A percentile compares a stretch with the other conserved stretches of the same genome.
phyloP scores from a whole-genome alignment of 2,888 invertebrate species.

The Drosophila limbata region DNA sequence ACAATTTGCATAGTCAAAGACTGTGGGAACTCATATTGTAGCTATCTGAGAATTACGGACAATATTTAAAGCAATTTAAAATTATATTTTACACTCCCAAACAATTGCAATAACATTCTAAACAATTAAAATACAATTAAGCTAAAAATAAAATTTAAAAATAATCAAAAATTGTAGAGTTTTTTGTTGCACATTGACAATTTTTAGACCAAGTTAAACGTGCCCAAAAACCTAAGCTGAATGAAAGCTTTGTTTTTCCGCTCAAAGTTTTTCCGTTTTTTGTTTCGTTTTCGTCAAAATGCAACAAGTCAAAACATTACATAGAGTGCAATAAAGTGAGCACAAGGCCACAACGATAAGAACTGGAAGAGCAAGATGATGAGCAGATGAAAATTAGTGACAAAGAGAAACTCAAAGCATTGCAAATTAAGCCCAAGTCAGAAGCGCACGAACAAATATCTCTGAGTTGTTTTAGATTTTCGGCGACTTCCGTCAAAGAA shows the following conservation, averaged over 20 bases:
- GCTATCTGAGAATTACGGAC: not conserved
- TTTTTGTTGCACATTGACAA: constrained; percentile 4
- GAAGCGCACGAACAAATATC: constrained; percentile 32
- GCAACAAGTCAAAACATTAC: constrained; percentile 37
- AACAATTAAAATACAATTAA: constrained; percentile 9
- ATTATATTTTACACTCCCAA: not conserved
- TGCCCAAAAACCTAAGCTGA: constrained; percentile 25
- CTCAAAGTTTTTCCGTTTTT: constrained; percentile 1
- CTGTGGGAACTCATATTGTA: constrained; percentile 47
- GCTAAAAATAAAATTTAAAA: constrained; percentile 46
- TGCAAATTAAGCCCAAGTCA: constrained; percentile 17
- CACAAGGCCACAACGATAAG: constrained; percentile 40
- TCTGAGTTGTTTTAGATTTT: constrained; percentile 5
- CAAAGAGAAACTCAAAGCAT: constrained; percentile 8
- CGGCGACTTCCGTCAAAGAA: constrained; percentile 58
- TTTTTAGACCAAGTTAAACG: constrained; percentile 29
- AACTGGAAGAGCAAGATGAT: not conserved
- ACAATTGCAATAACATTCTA: too few species aligned
- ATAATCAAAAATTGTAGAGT: not conserved
- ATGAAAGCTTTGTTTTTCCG: constrained; percentile 21
- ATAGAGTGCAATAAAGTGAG: constrained; percentile 10
- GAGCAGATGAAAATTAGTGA: not conserved
- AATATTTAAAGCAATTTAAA: not conserved
- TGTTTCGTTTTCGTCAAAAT: constrained; percentile 9
- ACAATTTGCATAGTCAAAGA: constrained; percentile 64